These are phyloP conservation scores for Lerista edwardsae DNA, from an alignment of 2,797 vertebrate genomes.

Conservation along the genomic window DNA sequence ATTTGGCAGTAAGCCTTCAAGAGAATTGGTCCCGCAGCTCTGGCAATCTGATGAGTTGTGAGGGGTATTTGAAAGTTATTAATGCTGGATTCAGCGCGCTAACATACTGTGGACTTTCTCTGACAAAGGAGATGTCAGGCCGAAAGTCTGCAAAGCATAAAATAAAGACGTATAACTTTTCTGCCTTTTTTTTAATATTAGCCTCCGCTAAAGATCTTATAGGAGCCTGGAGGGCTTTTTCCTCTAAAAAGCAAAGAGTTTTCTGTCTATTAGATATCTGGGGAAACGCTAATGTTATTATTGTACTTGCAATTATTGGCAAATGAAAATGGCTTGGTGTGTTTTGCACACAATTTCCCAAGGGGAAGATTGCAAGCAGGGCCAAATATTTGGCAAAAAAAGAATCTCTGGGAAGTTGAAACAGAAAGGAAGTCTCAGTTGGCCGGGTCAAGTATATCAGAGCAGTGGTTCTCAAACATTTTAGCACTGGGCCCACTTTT, in stretches of 20 bases:
- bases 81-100: constrained; percentile 62
- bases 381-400: constrained; percentile 16
- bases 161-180: constrained; percentile 37
- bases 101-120: constrained; percentile 37
- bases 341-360: constrained; percentile 24
- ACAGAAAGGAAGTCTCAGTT: constrained; percentile 31
- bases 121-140: constrained; percentile 55
- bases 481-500: too few species aligned
- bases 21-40: constrained; percentile 66
- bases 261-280: constrained; percentile 23
- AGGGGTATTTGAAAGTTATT: constrained; percentile 62
- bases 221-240: constrained; percentile 42
- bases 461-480: too few species aligned
- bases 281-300: constrained; percentile 37
- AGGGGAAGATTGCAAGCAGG: constrained; percentile 18
- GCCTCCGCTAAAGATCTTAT: constrained; percentile 13
- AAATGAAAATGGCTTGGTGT: constrained; percentile 25
- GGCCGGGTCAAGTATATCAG: background rate
- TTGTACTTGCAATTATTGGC: constrained; percentile 19
- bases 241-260: constrained; percentile 40
- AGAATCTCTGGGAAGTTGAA: background rate
- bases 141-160: constrained; percentile 40
- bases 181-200: constrained; percentile 20
- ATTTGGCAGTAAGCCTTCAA: constrained; percentile 64
- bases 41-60: constrained; percentile 56